Conservation (phyloP, 2,888 invertebrate genomes). For the Homarus gammarus region DNA sequence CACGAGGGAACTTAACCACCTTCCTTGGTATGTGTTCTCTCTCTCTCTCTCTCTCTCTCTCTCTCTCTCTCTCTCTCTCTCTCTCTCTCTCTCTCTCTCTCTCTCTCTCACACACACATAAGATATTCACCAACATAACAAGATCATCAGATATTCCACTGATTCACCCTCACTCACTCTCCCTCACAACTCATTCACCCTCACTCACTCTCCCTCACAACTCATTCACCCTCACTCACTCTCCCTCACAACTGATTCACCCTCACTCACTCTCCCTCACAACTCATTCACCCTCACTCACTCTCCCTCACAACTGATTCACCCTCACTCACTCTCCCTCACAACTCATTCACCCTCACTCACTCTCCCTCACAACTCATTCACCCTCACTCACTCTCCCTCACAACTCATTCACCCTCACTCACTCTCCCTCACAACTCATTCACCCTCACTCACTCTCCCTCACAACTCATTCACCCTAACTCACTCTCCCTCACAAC, state of each 20-base stretch:
- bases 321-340: neutral
- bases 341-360: too few relatives aligned
- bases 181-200: slow-evolving; percentile 15
- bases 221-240: too few relatives aligned
- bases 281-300: neutral
- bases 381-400: neutral
- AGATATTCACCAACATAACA: too few relatives aligned
- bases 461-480: slow-evolving; percentile 14
- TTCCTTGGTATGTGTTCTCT: too few relatives aligned
- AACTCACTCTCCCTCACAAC: slow-evolving; percentile 26
- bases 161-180: neutral
- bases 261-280: neutral
- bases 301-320: neutral
- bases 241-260: too few relatives aligned
- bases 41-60: slow-evolving; percentile 28
- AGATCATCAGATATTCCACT: too few relatives aligned
- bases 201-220: too few relatives aligned
- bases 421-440: neutral
- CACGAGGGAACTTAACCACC: too few relatives aligned
- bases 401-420: neutral
- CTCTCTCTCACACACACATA: neutral
- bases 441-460: slow-evolving; percentile 9
- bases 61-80: slow-evolving; percentile 13
- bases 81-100: slow-evolving; percentile 8
- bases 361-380: too few relatives aligned